phyloP scores from a whole-genome alignment of 2,797 vertebrate genomes.

The Melanotaenia nigrans region DNA sequence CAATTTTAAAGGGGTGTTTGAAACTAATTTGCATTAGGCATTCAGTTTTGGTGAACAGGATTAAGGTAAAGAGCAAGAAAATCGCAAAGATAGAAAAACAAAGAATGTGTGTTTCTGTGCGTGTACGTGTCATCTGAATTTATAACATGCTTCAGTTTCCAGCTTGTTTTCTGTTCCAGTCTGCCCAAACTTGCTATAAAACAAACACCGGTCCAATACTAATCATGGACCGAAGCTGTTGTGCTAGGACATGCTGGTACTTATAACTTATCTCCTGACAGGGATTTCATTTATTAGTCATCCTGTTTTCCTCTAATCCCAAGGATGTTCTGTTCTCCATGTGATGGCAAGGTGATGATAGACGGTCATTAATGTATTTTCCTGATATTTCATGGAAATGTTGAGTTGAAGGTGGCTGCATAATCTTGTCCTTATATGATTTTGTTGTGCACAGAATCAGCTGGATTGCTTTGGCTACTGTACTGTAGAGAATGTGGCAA shows the following conservation, averaged over 20 bases:
- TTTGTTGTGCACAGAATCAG: neutral
- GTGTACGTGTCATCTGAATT: slow-evolving; percentile 13
- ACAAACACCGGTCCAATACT: slow-evolving; percentile 1
- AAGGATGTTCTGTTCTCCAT: neutral
- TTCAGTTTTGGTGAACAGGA: neutral
- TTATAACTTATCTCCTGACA: slow-evolving; percentile 2
- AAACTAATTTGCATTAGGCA: neutral
- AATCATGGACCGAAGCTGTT: slow-evolving; percentile 9
- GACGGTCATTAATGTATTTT: neutral
- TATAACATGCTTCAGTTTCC: neutral
- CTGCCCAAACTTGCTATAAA: slow-evolving; percentile 43
- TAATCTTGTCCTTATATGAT: neutral
- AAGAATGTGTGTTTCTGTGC: neutral
- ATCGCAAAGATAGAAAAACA: neutral
- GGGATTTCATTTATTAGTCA: neutral
- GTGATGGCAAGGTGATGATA: neutral
- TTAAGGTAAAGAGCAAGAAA: neutral
- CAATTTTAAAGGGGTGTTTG: neutral
- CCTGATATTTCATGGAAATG: neutral
- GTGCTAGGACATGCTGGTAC: slow-evolving; percentile 27
- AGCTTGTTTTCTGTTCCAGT: slow-evolving; percentile 31
- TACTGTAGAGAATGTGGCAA: neutral
- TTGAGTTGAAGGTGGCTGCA: neutral
- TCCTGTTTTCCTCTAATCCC: neutral
- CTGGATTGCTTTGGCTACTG: neutral